phyloP scores from a whole-genome alignment of 2,888 invertebrate genomes.

The Eudemis profundana region DNA sequence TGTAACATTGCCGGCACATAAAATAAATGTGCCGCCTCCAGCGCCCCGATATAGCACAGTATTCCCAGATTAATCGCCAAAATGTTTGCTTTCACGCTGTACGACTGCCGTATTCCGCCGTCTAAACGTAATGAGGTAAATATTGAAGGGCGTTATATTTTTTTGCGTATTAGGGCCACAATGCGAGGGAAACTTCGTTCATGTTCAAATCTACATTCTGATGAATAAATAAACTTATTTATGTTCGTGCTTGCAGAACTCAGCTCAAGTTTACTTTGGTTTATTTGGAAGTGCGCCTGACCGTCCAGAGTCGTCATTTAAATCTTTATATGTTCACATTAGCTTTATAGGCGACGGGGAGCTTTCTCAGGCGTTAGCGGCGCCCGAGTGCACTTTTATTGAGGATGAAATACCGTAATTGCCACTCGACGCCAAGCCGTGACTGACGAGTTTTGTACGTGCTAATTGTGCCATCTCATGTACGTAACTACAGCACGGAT shows the following conservation, averaged over 20 bases:
- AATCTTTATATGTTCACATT: conserved; percentile 81
- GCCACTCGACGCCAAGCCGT: conserved; percentile 76
- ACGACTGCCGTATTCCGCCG: conserved; percentile 66
- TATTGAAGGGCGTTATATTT: conserved; percentile 62
- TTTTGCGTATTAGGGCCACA: conserved; percentile 46
- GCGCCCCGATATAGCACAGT: conserved; percentile 75
- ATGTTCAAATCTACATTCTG: conserved; percentile 24
- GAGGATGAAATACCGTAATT: conserved; percentile 82
- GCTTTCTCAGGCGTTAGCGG: conserved; percentile 71
- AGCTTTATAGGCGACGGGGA: conserved; percentile 77
- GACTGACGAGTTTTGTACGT: conserved; percentile 77
- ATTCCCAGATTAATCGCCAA: conserved; percentile 81
- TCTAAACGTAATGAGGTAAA: conserved; percentile 69
- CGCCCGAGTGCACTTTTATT: conserved; percentile 82
- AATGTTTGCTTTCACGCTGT: conserved; percentile 79
- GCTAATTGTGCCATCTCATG: conserved; percentile 72
- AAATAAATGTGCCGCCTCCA: conserved; percentile 84
- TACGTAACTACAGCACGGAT: conserved; percentile 49
- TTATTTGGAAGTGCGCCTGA: conserved; percentile 42
- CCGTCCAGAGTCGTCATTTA: conserved; percentile 68
- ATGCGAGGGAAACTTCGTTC: conserved; percentile 35
- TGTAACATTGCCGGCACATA: conserved; percentile 84
- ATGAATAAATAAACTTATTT: conserved; percentile 33
- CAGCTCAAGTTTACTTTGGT: conserved; percentile 5
- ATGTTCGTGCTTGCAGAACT: not conserved